Evolutionary conservation across 2,888 invertebrate species (phyloP), one percentile per base, ranked within the genome.

Genomic region (Athetis lepigone): DNA sequence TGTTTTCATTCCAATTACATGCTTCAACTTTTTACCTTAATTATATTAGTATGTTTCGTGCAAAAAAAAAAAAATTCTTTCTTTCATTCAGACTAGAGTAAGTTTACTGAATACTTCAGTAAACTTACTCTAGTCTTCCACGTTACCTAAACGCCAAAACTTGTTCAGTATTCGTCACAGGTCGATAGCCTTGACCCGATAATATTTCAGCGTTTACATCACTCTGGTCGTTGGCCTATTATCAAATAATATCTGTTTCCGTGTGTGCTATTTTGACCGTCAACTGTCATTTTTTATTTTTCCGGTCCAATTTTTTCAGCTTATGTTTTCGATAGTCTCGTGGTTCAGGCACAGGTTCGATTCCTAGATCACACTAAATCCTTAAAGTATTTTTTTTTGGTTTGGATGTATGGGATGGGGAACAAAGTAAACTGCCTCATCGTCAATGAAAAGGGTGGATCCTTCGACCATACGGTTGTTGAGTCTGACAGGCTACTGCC

Each of bases 121-220:
- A 1, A 54, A 29, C n/a, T 27, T 18, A 21, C 36, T 42, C 7
- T n/a, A 18, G 27, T 42, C 21, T 9, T 13, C 13, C 1, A 43
- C 29, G 47, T 37, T 7, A 29, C 13, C 36, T 9, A 13, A 39
- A 56, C 33, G 39, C 39, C 36, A 33, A 51, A 59, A 59, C 45
- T 29, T 43, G 57, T 57, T 50, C 18, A 36, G 45, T 51, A 40
- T 23, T 60, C 63, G 61, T 27, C 59, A 36, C 56, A 77, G 73
- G 70, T 71, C 70, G 67, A 52, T 27, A 70, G 49, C 80, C 79
- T 75, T 80, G 80, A 75, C 80, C 68, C 37, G 51, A 56, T 61
- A 67, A 69, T 43, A 47, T 66, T 70, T 77, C 40, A 75, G 60
- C 57, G 64, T 69, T 75, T 62, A 79, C 60, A 67, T 66, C 49